Percentiles rank a stretch among this genome's conserved stretches.
Conservation (phyloP, 2,888 invertebrate genomes). For the Drosophila pseudotakahashii region DNA sequence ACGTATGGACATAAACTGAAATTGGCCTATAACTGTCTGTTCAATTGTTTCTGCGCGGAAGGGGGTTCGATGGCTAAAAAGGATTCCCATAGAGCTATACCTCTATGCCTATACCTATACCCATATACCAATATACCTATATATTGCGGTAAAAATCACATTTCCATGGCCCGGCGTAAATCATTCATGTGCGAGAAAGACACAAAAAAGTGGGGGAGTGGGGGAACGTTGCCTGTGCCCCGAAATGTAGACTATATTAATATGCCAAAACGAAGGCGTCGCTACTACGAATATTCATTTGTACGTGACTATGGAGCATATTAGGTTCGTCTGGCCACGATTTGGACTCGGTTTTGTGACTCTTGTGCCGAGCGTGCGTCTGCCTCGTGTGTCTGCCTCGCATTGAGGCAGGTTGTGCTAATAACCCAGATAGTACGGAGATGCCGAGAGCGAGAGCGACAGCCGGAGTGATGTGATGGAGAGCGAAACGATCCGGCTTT, state of each 20-base stretch:
- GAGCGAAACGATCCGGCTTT: conserved; percentile 22
- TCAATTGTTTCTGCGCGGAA: conserved; percentile 66
- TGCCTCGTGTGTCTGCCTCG: conserved; percentile 32
- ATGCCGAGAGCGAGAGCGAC: conserved; percentile 5
- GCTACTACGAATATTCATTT: conserved; percentile 77
- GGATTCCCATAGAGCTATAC: not conserved
- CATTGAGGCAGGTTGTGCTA: conserved; percentile 78
- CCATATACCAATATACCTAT: conserved; percentile 33
- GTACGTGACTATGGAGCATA: conserved; percentile 78
- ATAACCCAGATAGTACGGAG: conserved; percentile 70
- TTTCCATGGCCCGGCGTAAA: conserved; percentile 68
- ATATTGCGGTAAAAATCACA: conserved; percentile 80
- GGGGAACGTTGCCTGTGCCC: conserved; percentile 18
- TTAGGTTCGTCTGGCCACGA: conserved; percentile 61
- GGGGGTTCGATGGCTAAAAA: conserved; percentile 9
- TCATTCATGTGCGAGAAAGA: conserved; percentile 70
- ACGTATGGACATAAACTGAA: conserved; percentile 76
- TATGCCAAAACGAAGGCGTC: conserved; percentile 75
- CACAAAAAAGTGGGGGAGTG: not conserved
- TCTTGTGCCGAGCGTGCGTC: conserved; percentile 22
- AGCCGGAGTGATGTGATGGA: conserved; percentile 1
- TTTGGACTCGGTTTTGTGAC: conserved; percentile 20
- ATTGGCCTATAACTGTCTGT: conserved; percentile 79
- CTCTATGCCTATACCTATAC: conserved; percentile 5
- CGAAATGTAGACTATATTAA: conserved; percentile 76